Base-by-base conservation (phyloP, 2,888 invertebrate species). In the Neoscelio sp. region DNA sequence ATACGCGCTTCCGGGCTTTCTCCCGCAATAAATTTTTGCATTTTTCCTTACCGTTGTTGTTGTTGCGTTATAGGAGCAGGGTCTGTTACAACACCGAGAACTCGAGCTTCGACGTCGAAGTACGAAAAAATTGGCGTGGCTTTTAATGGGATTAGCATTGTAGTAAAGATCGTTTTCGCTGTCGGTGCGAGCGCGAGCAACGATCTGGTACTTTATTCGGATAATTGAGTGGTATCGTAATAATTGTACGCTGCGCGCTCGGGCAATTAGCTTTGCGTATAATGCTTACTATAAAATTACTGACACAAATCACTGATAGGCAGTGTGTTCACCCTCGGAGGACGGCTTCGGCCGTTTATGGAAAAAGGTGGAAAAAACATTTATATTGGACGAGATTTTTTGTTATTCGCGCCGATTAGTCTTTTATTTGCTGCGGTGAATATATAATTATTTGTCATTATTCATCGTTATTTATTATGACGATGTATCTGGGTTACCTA, bases 1-100 rank as follows among this genome's bases (percentile, higher is more conserved):
- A 74, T 70, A 20, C 17, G 64, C 74, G 78, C 78, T 78, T 78
- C 78, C 78, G 78, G 78, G 70, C 74, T 79, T 75, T 79, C 79
- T 79, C 75, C 42, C 18, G 5, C 15, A 7, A 35, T 46, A 7
- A 8, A 56, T 50, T 77, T 65, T 52, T 38, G 5, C 17, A 2
- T 35, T 46, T 52, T 44, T 50, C 13, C n/a, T 18, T 18, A 30
- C 40, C 4, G 8, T 35, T 18, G 58, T 30, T 68, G n/a, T 50
- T 15, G 56, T 20, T 17, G 40, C 13, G 12, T 15, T 35, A n/a
- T 52, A 2, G 18, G n/a, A 18, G 13, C 0, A 35, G 48, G 48
- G 48, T 56, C 12, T 13, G 40, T 67, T 67, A 33, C 30, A 40
- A 0, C 35, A 4, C 28, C n/a, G 28, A 7, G 1, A 30, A 13